Conservation (phyloP, 1,140 invertebrate species). For the Chironomus tepperi region DNA sequence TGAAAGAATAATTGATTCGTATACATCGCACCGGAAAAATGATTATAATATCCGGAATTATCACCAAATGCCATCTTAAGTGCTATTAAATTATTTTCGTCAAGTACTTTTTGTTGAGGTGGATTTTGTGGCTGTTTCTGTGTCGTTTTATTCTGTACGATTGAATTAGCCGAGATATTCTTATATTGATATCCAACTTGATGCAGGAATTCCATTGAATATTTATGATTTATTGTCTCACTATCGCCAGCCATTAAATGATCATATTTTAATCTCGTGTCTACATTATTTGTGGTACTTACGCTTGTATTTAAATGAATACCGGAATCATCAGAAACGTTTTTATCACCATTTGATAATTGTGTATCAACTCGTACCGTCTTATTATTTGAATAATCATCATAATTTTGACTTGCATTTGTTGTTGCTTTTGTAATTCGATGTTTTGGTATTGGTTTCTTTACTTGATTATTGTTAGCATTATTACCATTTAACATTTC, state of each 20-base stretch:
- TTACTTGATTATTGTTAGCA: too few relatives aligned
- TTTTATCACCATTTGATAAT: too few relatives aligned
- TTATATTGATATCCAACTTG: constrained; percentile 31
- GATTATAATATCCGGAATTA: background rate
- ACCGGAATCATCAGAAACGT: too few relatives aligned
- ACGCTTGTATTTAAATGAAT: too few relatives aligned
- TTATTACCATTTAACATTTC: too few relatives aligned
- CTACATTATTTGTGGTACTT: too few relatives aligned
- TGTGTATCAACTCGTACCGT: too few relatives aligned
- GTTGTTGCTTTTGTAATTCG: too few relatives aligned
- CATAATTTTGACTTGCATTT: too few relatives aligned
- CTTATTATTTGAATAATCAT: too few relatives aligned
- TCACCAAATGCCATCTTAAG: background rate
- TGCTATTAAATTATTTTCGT: background rate
- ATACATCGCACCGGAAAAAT: background rate
- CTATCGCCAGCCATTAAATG: background rate
- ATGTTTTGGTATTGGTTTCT: too few relatives aligned
- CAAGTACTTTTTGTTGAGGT: background rate
- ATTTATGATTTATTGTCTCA: constrained; percentile 15
- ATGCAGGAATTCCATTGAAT: constrained; percentile 29
- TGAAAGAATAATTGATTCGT: background rate
- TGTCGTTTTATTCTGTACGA: background rate
- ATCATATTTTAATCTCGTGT: background rate
- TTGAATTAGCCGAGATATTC: constrained; percentile 25
- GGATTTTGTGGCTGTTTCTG: background rate